phyloP scores from a whole-genome alignment of 1,140 invertebrate genomes.

The Tetramorium alpestre region DNA sequence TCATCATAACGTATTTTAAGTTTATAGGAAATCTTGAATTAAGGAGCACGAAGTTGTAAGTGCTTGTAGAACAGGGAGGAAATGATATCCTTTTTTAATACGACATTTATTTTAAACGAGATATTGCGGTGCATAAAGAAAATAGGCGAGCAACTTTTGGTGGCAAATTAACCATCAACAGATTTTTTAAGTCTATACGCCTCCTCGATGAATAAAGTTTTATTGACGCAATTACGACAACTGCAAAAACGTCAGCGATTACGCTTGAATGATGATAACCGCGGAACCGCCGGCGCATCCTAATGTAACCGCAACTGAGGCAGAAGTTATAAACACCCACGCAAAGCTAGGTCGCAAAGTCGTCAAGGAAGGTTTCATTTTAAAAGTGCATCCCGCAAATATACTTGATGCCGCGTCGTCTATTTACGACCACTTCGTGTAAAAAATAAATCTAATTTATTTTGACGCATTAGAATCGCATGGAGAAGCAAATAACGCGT shows the following conservation, averaged over 20 bases:
- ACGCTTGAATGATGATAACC: slow-evolving; percentile 35
- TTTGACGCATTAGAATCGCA: not conserved
- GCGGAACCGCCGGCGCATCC: not conserved
- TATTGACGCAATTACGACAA: slow-evolving; percentile 22
- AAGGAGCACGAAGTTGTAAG: not conserved
- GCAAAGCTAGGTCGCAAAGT: slow-evolving; percentile 9
- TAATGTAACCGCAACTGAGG: not conserved
- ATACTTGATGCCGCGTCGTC: not conserved
- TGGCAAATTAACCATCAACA: not conserved
- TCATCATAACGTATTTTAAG: not conserved
- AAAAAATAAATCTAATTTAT: not conserved
- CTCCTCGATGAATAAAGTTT: slow-evolving; percentile 19
- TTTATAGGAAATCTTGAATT: not conserved
- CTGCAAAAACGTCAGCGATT: slow-evolving; percentile 1
- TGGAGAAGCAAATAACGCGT: not conserved
- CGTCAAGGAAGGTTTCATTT: slow-evolving; percentile 9
- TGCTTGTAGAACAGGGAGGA: not conserved
- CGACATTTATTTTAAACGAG: not conserved
- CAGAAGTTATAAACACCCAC: slow-evolving; percentile 40
- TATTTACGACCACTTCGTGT: not conserved
- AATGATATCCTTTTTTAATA: not conserved
- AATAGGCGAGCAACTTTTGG: not conserved
- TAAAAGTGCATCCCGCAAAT: not conserved
- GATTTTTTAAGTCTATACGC: not conserved
- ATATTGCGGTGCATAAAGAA: not conserved